Base-by-base conservation (phyloP, 2,113 vertebrate species). In the Pollachius pollachius region DNA sequence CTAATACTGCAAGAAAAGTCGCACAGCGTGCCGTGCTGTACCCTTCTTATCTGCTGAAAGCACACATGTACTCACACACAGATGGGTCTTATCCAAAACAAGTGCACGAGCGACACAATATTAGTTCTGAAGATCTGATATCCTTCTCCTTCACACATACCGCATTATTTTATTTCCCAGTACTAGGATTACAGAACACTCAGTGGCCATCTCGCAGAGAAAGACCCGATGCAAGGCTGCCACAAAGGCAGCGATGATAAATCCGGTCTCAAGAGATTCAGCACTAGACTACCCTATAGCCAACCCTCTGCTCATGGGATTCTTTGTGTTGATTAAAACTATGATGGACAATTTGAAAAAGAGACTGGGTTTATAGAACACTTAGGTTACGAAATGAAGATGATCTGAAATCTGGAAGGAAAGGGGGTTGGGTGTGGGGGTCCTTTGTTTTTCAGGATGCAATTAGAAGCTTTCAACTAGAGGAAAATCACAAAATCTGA, bases 181-280 rank as follows among this genome's bases (percentile, higher is more conserved):
- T 69, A 69, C 68, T 71, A 63, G 68, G 72, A 76, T 70, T 68
- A 72, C 41, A 62, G 58, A 65, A 62, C 65, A 52, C 63, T 65
- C 60, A 59, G 58, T 12, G 21, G 65, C 70, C 74, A 62, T 61
- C 16, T 54, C 48, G 64, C 52, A 60, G 70, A 34, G 70, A 79
- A 62, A 67, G 74, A 57, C 68, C 69, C 59, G 52, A 72, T 74
- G 65, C 52, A 54, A 1, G 41, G 12, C 68, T 30, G 23, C 54
- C 16, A 23, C 17, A 63, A 62, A 67, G 18, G 64, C 64, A 17
- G 15, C 34, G 34, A 62, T 62, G 11, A 68, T 4, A 74, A 70
- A 81, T 76, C 73, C 68, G 25, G 52, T 21, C 68, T 70, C 66
- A 12, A 37, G n/a, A 58, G 56, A 64, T 60, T 19, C 19, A 52